Percentiles rank a stretch among this genome's conserved stretches.
Evolutionary conservation across 2,888 invertebrate genomes (phyloP).

Genomic region (Pherbina coryleti): DNA sequence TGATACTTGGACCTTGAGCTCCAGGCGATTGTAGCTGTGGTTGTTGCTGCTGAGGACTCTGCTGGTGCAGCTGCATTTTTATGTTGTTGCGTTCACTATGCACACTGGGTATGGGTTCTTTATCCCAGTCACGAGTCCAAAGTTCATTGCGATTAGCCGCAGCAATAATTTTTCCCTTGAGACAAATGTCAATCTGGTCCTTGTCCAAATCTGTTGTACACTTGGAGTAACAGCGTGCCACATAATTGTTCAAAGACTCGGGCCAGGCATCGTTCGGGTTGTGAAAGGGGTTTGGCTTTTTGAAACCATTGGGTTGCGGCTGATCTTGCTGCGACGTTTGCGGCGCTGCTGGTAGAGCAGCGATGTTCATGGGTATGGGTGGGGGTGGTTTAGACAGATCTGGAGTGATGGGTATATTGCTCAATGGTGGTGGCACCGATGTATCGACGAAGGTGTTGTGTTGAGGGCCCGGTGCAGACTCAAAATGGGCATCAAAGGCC

Average conservation of each 20-base stretch:
- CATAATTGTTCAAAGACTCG: constrained; percentile 85
- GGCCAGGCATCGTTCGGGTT: constrained; percentile 82
- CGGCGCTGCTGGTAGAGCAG: constrained; percentile 22
- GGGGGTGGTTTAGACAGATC: constrained; percentile 67
- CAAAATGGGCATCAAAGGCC: constrained; percentile 49
- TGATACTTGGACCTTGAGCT: constrained; percentile 46
- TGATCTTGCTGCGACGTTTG: constrained; percentile 29
- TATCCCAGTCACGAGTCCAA: constrained; percentile 94
- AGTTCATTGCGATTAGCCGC: constrained; percentile 90
- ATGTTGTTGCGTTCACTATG: constrained; percentile 80
- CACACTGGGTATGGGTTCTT: constrained; percentile 91
- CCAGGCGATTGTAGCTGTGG: constrained; percentile 50
- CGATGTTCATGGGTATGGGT: constrained; percentile 52
- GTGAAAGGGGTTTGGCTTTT: constrained; percentile 69
- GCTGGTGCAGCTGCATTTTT: constrained; percentile 70
- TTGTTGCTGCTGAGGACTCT: constrained; percentile 59
- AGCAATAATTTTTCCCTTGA: constrained; percentile 93
- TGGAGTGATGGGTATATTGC: constrained; percentile 46
- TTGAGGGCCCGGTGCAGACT: constrained; percentile 39
- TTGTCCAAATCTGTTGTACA: constrained; percentile 90
- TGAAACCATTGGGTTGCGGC: constrained; percentile 48
- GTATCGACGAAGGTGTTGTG: constrained; percentile 49
- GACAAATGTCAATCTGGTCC: constrained; percentile 92
- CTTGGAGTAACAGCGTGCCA: constrained; percentile 91
- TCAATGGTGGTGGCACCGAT: constrained; percentile 68